phyloP scores from a whole-genome alignment of 1,140 invertebrate species.

The Neomicropteryx cornuta region DNA sequence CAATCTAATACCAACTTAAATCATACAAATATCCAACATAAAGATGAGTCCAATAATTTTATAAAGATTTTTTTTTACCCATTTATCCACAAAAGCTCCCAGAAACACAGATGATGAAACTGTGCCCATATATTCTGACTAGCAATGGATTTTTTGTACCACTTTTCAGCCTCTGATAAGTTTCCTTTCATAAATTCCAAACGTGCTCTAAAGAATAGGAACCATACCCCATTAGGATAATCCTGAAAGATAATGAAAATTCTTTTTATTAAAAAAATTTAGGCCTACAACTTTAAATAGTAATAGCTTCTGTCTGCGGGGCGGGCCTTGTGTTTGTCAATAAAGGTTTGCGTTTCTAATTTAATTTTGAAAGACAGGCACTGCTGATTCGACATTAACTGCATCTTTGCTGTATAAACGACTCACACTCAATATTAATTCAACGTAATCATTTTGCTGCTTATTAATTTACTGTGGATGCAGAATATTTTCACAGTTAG shows the following conservation, averaged over 20 bases:
- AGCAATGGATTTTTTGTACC: slow-evolving; percentile 75
- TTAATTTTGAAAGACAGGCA: no score
- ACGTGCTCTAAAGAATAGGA: slow-evolving; percentile 83
- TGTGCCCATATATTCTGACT: slow-evolving; percentile 83
- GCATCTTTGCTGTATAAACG: no score
- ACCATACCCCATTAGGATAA: slow-evolving; percentile 82
- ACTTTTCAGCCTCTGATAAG: slow-evolving; percentile 59
- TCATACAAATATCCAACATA: no score
- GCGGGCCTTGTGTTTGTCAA: background rate
- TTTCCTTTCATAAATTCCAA: slow-evolving; percentile 74
- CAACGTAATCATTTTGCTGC: no score
- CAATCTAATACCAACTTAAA: no score
- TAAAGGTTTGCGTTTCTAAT: background rate
- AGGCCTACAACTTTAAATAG: slow-evolving; percentile 4
- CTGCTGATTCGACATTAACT: no score
- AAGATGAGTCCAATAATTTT: background rate
- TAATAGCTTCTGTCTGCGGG: background rate
- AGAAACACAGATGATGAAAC: slow-evolving; percentile 91
- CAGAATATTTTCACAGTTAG: no score
- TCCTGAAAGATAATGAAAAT: slow-evolving; percentile 26
- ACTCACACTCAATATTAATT: no score
- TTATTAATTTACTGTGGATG: no score
- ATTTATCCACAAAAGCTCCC: slow-evolving; percentile 90
- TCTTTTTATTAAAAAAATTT: no score
- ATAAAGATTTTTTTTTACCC: slow-evolving; percentile 38